A percentile compares a stretch with the other conserved stretches of the same genome.
Evolutionary conservation across 2,113 vertebrate genomes (phyloP).

Genomic region (Erythrolamprus reginae): DNA sequence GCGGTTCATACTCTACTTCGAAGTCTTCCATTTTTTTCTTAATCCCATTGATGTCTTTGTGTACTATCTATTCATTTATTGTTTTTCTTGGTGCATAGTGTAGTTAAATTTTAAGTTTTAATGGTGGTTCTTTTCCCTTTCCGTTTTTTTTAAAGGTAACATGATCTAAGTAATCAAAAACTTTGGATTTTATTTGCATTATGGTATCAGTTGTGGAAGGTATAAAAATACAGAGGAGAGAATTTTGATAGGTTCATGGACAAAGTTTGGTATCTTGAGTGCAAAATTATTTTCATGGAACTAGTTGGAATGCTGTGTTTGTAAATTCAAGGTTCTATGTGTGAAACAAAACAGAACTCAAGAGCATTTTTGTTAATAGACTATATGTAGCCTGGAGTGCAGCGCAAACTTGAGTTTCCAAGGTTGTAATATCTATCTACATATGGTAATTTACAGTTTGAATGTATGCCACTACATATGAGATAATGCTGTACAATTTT

Average conservation of each 20-base stretch:
- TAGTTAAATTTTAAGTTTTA: slow-evolving; percentile 55
- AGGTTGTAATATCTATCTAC: slow-evolving; percentile 69
- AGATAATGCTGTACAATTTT: slow-evolving; percentile 72
- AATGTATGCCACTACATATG: slow-evolving; percentile 77
- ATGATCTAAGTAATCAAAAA: slow-evolving; percentile 47
- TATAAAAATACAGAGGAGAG: slow-evolving; percentile 61
- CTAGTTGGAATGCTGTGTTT: slow-evolving; percentile 70
- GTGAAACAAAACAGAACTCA: slow-evolving; percentile 64
- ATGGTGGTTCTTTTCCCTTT: slow-evolving; percentile 47
- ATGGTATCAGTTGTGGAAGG: slow-evolving; percentile 61
- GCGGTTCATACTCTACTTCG: slow-evolving; percentile 64
- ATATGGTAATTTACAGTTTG: slow-evolving; percentile 70
- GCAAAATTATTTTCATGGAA: slow-evolving; percentile 67
- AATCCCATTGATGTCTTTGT: slow-evolving; percentile 52
- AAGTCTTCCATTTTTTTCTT: slow-evolving; percentile 76
- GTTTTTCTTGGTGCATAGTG: slow-evolving; percentile 50
- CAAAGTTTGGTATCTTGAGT: slow-evolving; percentile 67
- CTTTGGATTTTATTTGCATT: slow-evolving; percentile 59
- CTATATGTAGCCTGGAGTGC: slow-evolving; percentile 72
- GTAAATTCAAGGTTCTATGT: slow-evolving; percentile 64
- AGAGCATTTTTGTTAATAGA: slow-evolving; percentile 72
- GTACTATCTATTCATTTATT: slow-evolving; percentile 51
- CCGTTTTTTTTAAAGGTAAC: slow-evolving; percentile 37
- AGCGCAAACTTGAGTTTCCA: slow-evolving; percentile 70
- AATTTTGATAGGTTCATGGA: slow-evolving; percentile 73